Evolutionary conservation across 1,140 invertebrate species (phyloP), one percentile per base, ranked within the genome.

Genomic region (Zaprionus vittiger): DNA sequence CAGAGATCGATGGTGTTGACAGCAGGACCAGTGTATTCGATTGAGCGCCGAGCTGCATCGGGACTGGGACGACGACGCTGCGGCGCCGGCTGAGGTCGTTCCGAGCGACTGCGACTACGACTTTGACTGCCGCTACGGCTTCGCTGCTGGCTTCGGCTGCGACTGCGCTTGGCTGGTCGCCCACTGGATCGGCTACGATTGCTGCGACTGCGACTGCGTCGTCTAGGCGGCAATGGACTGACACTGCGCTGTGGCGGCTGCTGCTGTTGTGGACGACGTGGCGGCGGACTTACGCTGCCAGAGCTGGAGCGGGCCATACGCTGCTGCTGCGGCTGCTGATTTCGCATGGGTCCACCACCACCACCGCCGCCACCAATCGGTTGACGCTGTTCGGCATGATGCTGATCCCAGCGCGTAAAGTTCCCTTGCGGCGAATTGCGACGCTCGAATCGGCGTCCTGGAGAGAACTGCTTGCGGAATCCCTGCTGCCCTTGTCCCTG

Each of bases 1-100:
- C 85, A 89, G 44, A 92, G 86, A 79, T 92, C 91, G 63, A 92
- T 91, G 47, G 91, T 91, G 62, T 90, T 92, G 11, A 92, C 73
- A n/a, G 79, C 15, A 24, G 91, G 91, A 5, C 81, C 91, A 54
- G 79, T 67, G 22, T 70, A 92, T 55, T 92, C 91, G 7, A 92
- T 91, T 17, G 91, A 92, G 2, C 81, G 86, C 15, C 91, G 91
- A 2, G 62, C 83, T 89, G 56, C 74, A 22, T 55, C 56, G 26
- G 71, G 74, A 61, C 81, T 89, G 0, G 77, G 57, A 15, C 81
- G 70, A 11, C 77, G 79, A 38, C 81, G 84, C 47, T 69, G 68
- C 41, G 71, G 22, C 47, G 44, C 80, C 63, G 76, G 24, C 15
- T 38, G 83, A 7, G 77, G 76, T 1, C 85, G 70, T n/a, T 55